phyloP scores from a whole-genome alignment of 2,888 invertebrate species.

The Cartodere bifasciata region DNA sequence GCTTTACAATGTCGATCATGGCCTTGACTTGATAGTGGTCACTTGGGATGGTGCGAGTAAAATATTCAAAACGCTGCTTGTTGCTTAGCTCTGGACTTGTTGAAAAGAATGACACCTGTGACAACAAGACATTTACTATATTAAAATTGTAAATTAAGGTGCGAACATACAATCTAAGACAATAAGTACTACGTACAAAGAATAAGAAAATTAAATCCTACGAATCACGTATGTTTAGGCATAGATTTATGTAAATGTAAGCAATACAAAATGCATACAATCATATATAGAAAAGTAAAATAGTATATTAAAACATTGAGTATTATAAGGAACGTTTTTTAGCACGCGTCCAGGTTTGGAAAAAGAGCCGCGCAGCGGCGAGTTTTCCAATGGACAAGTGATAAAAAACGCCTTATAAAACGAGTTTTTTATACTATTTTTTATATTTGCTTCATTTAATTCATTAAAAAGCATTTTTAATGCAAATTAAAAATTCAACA shows the following conservation, averaged over 20 bases:
- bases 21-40: constrained; percentile 90
- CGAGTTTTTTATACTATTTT: no score
- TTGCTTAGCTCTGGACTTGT: constrained; percentile 90
- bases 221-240: neutral
- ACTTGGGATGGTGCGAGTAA: constrained; percentile 87
- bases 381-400: no score
- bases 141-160: neutral
- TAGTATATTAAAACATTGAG: no score
- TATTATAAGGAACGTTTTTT: no score
- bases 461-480: no score
- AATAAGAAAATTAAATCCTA: neutral
- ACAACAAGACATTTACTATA: constrained; percentile 16
- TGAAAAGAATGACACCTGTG: constrained; percentile 89
- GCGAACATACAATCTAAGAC: no score
- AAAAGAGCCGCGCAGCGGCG: no score
- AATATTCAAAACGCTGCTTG: constrained; percentile 89
- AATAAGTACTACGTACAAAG: neutral
- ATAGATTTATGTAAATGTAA: neutral
- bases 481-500: no score
- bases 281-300: neutral
- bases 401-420: no score
- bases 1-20: constrained; percentile 84
- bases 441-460: no score
- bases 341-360: no score
- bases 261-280: neutral